Conservation (phyloP, 2,797 vertebrate species). For the Gadopsis bispinosus region DNA sequence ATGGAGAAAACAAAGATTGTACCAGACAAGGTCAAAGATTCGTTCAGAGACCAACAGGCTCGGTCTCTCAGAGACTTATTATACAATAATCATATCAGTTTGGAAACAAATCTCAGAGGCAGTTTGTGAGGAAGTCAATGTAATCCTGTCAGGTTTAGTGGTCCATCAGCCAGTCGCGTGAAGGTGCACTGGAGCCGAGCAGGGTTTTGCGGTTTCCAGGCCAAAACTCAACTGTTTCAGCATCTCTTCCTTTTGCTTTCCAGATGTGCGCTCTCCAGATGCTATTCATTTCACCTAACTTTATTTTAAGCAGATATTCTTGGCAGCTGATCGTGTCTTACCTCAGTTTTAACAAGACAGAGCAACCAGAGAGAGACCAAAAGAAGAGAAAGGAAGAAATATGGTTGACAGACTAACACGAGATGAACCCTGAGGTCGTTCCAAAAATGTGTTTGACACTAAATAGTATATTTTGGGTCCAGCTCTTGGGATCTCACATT, state of each 20-base stretch:
- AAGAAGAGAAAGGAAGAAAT: constrained; percentile 53
- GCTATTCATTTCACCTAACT: constrained; percentile 59
- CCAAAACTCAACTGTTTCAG: constrained; percentile 48
- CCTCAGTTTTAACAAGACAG: constrained; percentile 68
- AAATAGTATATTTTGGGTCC: constrained; percentile 57
- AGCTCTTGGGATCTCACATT: constrained; percentile 46
- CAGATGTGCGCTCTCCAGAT: constrained; percentile 74
- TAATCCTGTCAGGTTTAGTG: constrained; percentile 54
- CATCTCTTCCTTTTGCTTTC: constrained; percentile 54
- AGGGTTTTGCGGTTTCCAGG: constrained; percentile 20
- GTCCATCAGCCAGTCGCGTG: constrained; percentile 32
- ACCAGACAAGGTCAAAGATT: constrained; percentile 26
- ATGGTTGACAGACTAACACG: constrained; percentile 62
- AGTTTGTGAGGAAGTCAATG: constrained; percentile 54
- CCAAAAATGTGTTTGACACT: constrained; percentile 65
- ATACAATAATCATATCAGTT: constrained; percentile 54
- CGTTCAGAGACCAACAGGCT: constrained; percentile 44
- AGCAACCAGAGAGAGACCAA: constrained; percentile 39
- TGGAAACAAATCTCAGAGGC: constrained; percentile 59
- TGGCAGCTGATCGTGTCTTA: constrained; percentile 66
- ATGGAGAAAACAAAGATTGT: constrained; percentile 43
- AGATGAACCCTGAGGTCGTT: constrained; percentile 56
- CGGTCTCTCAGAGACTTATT: constrained; percentile 51
- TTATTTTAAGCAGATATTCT: constrained; percentile 69
- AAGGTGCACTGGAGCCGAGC: constrained; percentile 33